These are phyloP conservation scores for Amniataba percoides DNA, from an alignment of 2,797 vertebrate genomes.

Conservation along the genomic window DNA sequence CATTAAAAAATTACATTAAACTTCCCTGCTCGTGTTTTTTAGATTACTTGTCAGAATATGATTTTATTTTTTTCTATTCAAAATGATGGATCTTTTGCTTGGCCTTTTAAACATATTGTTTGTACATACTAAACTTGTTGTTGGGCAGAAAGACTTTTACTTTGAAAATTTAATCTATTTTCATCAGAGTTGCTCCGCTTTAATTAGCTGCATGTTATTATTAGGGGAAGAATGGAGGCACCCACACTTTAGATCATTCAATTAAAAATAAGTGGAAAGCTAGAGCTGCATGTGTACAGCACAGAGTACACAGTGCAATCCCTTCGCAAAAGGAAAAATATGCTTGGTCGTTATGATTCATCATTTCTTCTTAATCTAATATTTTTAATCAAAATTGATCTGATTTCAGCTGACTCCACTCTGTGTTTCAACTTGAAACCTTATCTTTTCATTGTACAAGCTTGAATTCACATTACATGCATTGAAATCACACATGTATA, in stretches of 20 bases:
- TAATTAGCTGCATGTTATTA: slow-evolving; percentile 8
- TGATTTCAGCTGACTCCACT: neutral
- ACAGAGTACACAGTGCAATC: neutral
- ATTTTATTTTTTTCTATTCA: neutral
- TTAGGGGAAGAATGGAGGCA: neutral
- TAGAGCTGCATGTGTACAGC: neutral
- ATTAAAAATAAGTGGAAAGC: neutral
- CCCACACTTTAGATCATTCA: neutral
- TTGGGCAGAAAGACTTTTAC: neutral
- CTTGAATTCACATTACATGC: neutral
- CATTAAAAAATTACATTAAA: slow-evolving; percentile 36
- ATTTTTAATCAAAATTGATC: neutral
- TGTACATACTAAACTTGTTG: neutral
- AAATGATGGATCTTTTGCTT: neutral
- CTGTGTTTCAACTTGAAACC: neutral
- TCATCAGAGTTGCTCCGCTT: neutral
- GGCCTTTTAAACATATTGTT: neutral
- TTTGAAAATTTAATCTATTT: neutral
- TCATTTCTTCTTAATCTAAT: neutral
- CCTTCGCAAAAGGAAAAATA: neutral
- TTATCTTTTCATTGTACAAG: neutral
- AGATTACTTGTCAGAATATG: neutral
- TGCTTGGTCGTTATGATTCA: neutral
- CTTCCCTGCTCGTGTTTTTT: slow-evolving; percentile 5
- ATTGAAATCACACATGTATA: neutral